Base-by-base conservation (phyloP, 2,797 vertebrate species). In the Myoxocephalus aenaeus region DNA sequence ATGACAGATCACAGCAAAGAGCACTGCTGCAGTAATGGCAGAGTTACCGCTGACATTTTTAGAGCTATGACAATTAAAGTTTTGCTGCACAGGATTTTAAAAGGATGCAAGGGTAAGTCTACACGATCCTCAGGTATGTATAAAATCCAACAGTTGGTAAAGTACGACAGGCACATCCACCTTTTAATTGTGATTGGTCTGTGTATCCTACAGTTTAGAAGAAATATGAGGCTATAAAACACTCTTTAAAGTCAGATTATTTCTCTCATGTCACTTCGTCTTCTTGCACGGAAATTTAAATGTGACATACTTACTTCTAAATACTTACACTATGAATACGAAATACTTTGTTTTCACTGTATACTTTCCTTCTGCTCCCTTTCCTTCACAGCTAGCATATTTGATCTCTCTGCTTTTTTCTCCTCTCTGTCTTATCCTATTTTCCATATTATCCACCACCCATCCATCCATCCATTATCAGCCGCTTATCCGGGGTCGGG, bases 391-490 rank as follows among this genome's bases (percentile, higher is more conserved):
- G 11, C 14, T 40, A 3, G 20, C 9, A 9, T 61, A 15, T 40
- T 34, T 75, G 59, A 7, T 10, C 5, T 54, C 3, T 58, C 38
- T 38, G 17, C 44, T 8, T 66, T 50, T 58, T 7, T 66, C 56
- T 79, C 40, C 5, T 44, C 17, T 58, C 34, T 38, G n/a, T 78
- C 46, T 77, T n/a, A 50, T 58, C 69, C 80, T 11, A 66, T 73
- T 78, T 12, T 20, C 22, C 27, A 10, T 42, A 13, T 73, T 48
- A 65, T 42, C 79, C 17, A 20, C 25, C 73, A 54, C 17, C 32
- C 50, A 22, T 77, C 79, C 79, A 78, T 59, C 66, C 70, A 51
- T 83, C 75, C 71, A 81, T n/a, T n/a, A n/a, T n/a, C n/a, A n/a
- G n/a, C n/a, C n/a, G n/a, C n/a, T n/a, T n/a, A n/a, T n/a, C n/a